These are phyloP conservation scores for Lynx canadensis DNA, from an alignment of 2,113 vertebrate species.

Conservation along the genomic window DNA sequence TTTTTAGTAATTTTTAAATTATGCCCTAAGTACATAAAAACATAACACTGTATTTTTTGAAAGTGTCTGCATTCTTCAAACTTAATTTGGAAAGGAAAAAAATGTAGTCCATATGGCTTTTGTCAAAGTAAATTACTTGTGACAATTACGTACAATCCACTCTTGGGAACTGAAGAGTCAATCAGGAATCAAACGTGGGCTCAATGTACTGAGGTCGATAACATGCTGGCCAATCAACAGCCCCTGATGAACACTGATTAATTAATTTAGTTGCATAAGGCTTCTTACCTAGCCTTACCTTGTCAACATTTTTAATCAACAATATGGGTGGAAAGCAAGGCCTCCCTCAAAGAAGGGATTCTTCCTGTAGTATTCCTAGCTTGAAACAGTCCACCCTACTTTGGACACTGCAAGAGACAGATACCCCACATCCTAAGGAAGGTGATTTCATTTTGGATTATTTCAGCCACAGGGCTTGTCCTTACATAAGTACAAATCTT, in stretches of 20 bases:
- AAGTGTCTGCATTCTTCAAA: neutral
- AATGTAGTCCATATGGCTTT: neutral
- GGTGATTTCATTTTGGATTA: slow-evolving; percentile 2
- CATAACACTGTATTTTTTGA: neutral
- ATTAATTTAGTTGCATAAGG: neutral
- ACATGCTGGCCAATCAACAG: neutral
- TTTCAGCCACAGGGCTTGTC: neutral
- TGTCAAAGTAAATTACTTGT: neutral
- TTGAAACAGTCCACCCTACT: neutral
- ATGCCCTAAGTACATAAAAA: neutral
- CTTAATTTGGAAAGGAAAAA: neutral
- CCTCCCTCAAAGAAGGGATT: neutral
- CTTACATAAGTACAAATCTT: neutral
- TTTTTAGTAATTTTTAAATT: neutral
- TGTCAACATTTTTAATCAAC: slow-evolving; percentile 23
- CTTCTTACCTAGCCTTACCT: neutral
- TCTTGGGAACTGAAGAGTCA: neutral
- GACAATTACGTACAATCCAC: neutral
- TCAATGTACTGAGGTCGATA: neutral
- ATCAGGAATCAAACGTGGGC: neutral
- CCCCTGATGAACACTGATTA: neutral
- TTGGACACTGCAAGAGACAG: neutral
- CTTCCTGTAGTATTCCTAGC: neutral
- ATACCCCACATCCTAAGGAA: neutral
- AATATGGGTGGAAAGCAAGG: neutral